Evolutionary conservation across 2,113 vertebrate genomes (phyloP).

Genomic region (Vimba vimba): DNA sequence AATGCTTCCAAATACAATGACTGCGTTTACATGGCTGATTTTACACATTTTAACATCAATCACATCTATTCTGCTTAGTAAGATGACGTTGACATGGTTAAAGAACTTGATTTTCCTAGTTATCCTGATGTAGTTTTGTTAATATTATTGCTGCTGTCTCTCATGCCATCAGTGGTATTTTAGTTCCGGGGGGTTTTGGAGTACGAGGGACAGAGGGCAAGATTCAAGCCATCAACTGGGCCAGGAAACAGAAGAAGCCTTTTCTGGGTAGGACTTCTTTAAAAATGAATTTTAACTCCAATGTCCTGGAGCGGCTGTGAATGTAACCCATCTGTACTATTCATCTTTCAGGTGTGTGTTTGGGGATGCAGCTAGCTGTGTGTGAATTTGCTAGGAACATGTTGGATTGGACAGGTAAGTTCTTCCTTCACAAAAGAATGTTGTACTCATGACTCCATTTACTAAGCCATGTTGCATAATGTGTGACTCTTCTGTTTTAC

Average conservation of each 20-base stretch:
- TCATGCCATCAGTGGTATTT: conserved; percentile 79
- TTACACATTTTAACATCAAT: neutral
- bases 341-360: conserved; percentile 85
- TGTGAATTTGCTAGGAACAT: conserved; percentile 90
- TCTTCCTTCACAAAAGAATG: neutral
- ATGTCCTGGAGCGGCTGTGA: neutral
- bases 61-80: neutral
- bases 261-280: conserved; percentile 82
- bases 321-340: neutral
- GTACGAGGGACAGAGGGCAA: conserved; percentile 96
- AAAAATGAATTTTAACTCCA: neutral
- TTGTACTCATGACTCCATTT: neutral
- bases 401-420: conserved; percentile 88
- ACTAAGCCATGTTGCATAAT: neutral
- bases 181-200: conserved; percentile 96
- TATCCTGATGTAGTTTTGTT: neutral
- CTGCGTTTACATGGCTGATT: neutral
- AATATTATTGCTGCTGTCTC: neutral
- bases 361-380: conserved; percentile 96
- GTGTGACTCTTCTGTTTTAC: neutral
- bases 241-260: conserved; percentile 93
- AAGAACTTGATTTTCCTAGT: neutral
- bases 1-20: neutral
- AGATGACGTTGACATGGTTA: neutral
- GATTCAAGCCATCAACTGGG: conserved; percentile 95